Base-by-base conservation (phyloP, 1,140 invertebrate species). In the Calosoma granatense region DNA sequence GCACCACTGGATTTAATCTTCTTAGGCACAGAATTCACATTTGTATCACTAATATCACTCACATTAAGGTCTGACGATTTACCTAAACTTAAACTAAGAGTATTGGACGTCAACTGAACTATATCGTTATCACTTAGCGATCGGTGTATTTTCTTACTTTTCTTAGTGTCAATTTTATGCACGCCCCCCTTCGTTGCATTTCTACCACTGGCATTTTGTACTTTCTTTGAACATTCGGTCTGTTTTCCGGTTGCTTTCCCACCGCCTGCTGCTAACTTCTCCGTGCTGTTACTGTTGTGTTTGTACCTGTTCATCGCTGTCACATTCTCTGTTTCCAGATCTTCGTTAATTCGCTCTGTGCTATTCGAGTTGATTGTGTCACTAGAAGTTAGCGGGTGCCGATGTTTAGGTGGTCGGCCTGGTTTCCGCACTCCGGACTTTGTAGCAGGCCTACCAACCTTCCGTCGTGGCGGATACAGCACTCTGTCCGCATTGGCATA, bases 391-490 rank as follows among this genome's bases (percentile, higher is more conserved):
- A n/a, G n/a, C 36, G 69, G 69, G 59, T 71, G 71, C 68, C 75
- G 76, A 63, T 75, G 72, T 65, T 77, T 78, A 36, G 76, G 70
- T 22, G 75, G 77, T 66, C 76, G 74, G n/a, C 74, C 72, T 36
- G 74, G 65, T 70, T 77, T 79, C 56, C 67, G 69, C 51, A 60
- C 17, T 11, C 41, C 20, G 56, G 22, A 23, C 53, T 61, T 57
- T 62, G 59, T 66, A 2, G 78, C 76, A 57, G 78, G 80, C 14
- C 83, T 71, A 1, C 82, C 80, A 23, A 80, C 80, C 73, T 86
- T 88, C 59, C 86, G 76, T 60, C 85, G 81, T 0, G 85, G 85
- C 1, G 86, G 86, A 74, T 88, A 88, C 3, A 87, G 65, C 0
- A 87, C 83, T 54, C 84, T 72, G 61, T 87, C 85, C 0, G 83